phyloP scores from a whole-genome alignment of 2,888 invertebrate genomes.

The Malthinus seriepunctatus region DNA sequence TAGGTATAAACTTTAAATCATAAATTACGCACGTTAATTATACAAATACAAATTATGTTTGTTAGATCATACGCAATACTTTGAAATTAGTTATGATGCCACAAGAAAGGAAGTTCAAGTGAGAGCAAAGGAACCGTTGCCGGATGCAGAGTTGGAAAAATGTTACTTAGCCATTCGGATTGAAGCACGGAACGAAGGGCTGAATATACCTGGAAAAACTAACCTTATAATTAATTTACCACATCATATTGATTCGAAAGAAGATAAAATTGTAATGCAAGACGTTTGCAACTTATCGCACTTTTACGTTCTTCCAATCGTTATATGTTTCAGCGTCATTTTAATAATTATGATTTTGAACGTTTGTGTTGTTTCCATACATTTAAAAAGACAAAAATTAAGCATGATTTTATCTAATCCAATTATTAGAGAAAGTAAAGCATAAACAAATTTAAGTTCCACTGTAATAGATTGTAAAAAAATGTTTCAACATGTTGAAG shows the following conservation, averaged over 20 bases:
- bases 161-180: constrained; percentile 4
- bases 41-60: background rate
- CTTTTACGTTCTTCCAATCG: background rate
- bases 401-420: too few species aligned
- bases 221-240: constrained; percentile 6
- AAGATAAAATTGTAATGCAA: too few species aligned
- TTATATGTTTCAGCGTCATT: background rate
- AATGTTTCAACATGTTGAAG: too few species aligned
- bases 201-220: background rate
- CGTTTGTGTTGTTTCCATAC: background rate
- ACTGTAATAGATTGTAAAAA: too few species aligned
- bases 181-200: constrained; percentile 6
- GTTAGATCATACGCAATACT: background rate
- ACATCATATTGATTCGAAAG: background rate
- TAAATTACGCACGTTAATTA: background rate
- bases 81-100: background rate
- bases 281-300: too few species aligned
- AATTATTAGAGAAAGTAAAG: too few species aligned
- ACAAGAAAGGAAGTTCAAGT: background rate
- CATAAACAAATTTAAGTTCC: too few species aligned
- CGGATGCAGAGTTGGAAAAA: background rate
- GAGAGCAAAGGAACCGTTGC: background rate
- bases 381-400: background rate
- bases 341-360: constrained; percentile 2
- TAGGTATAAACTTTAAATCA: too few species aligned